Evolutionary conservation across 2,797 vertebrate genomes (phyloP), one percentile per base, ranked within the genome.

Genomic region (Muraenolepis orangiensis): DNA sequence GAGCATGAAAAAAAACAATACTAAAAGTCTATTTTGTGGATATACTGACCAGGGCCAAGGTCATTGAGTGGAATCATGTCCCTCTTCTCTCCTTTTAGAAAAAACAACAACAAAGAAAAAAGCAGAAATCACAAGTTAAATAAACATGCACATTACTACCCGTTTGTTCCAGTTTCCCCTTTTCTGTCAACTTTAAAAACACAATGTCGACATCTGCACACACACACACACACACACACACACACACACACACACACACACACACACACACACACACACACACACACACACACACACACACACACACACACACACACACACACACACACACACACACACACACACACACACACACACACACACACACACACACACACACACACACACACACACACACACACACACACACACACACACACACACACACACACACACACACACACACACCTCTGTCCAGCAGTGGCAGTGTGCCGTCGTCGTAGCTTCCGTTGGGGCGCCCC

Each of bases 61-160:
- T 93, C 96, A 87, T 96, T 96, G 86, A 99, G 92, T 83, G 97
- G 97, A 92, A 99, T 99, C 94, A 98, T 95, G 85, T 97, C 96
- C 87, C 95, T 94, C 84, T 97, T 92, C 91, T 93, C 90, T 91
- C 96, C 87, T 95, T 87, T 79, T 68, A 46, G 76, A 68, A 51
- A 76, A 71, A 85, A 51, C n/a, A 74, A 73, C n/a, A 69, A 1
- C 34, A 23, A 34, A 72, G n/a, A n/a, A n/a, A n/a, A n/a, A n/a
- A n/a, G n/a, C 1, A 64, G 20, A 34, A 14, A 69, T 70, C 38
- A 23, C 11, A 81, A 30, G 23, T 23, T 28, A 70, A 69, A 32
- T 6, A 12, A 38, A 38, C 8, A 38, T n/a, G 36, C 23, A 61
- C 57, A 61, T 4, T n/a, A 51, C 16, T 5, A 16, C 7, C 3